Conservation (phyloP, 1,140 invertebrate species). For the Halictus rubicundus region DNA sequence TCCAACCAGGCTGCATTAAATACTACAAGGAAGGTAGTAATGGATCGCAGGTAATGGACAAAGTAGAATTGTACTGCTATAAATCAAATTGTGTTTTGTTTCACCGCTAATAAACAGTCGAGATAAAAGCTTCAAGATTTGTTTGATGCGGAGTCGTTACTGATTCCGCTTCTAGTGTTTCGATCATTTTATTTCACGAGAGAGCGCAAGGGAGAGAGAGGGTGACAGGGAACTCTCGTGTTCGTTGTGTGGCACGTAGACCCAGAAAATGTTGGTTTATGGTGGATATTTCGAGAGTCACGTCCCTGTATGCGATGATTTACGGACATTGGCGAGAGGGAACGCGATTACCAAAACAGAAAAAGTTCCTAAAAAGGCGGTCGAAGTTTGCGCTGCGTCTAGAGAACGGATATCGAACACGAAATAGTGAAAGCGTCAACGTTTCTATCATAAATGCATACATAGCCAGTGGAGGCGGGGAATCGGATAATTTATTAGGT, state of each 20-base stretch:
- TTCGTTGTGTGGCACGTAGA: background rate
- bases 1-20: too few species aligned
- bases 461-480: too few species aligned
- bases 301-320: conserved; percentile 20
- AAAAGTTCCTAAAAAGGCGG: conserved; percentile 27
- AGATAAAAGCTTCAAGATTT: background rate
- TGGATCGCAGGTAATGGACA: too few species aligned
- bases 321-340: conserved; percentile 2
- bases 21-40: too few species aligned
- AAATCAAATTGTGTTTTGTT: too few species aligned
- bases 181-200: background rate
- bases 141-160: background rate
- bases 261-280: conserved; percentile 1
- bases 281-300: conserved; percentile 7
- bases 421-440: conserved; percentile 22
- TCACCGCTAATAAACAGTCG: too few species aligned
- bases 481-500: background rate
- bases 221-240: background rate
- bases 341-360: conserved; percentile 14
- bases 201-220: too few species aligned
- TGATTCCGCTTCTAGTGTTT: background rate
- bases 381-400: background rate
- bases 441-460: conserved; percentile 30
- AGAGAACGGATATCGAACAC: conserved; percentile 34
- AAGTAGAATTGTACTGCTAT: too few species aligned